phyloP scores from a whole-genome alignment of 2,113 vertebrate genomes.

The Zosterops hypoxanthus region DNA sequence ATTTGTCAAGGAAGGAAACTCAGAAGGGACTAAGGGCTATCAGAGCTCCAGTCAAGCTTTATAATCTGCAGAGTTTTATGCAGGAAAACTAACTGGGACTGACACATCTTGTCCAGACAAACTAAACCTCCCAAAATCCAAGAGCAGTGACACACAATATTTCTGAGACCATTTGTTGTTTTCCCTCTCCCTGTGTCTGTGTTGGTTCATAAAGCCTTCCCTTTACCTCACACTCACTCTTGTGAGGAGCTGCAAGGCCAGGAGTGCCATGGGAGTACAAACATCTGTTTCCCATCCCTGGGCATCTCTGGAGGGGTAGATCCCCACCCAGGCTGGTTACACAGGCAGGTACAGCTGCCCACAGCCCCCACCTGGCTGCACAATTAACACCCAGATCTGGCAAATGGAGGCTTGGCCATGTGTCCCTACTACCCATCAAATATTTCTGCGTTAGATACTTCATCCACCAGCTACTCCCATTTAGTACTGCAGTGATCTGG shows the following conservation, averaged over 20 bases:
- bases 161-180: not conserved
- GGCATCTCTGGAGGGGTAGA: slow-evolving; percentile 63
- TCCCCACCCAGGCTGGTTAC: slow-evolving; percentile 50
- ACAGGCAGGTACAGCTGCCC: slow-evolving; percentile 52
- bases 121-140: not conserved
- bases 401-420: not conserved
- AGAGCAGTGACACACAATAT: not conserved
- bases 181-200: not conserved
- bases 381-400: slow-evolving; percentile 64
- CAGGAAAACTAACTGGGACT: not conserved
- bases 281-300: slow-evolving; percentile 17
- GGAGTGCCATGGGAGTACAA: slow-evolving; percentile 33
- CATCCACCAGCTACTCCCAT: slow-evolving; percentile 30
- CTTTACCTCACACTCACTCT: not conserved
- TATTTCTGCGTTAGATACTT: slow-evolving; percentile 40
- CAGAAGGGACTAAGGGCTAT: not conserved
- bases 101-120: not conserved
- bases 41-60: fast-evolving
- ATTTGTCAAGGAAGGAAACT: not conserved
- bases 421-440: slow-evolving; percentile 31
- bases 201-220: not conserved
- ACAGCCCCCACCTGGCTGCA: slow-evolving; percentile 48
- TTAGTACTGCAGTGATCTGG: slow-evolving; percentile 27
- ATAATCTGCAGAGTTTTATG: not conserved
- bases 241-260: slow-evolving; percentile 39